These are phyloP conservation scores for Branchinecta lindahli DNA, from an alignment of 1,140 invertebrate species.

Conservation along the genomic window DNA sequence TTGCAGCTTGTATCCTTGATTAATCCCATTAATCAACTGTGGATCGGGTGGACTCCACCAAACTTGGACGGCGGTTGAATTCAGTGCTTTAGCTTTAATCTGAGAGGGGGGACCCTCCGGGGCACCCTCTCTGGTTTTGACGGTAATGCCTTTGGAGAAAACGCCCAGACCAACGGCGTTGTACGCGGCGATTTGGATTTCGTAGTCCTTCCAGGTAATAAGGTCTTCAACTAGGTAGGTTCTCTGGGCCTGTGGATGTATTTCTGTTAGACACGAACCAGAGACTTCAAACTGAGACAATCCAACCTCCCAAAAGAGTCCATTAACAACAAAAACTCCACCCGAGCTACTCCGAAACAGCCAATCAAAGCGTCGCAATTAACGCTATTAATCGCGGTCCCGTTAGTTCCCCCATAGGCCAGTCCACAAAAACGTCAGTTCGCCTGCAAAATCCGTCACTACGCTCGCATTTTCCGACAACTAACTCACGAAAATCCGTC, in stretches of 20 bases:
- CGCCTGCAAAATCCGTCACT: no score
- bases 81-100: constrained; percentile 57
- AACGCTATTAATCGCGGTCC: no score
- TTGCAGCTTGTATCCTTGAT: constrained; percentile 93
- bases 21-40: constrained; percentile 95
- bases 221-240: constrained; percentile 83
- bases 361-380: no score
- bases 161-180: constrained; percentile 92
- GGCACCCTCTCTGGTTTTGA: constrained; percentile 85
- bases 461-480: no score
- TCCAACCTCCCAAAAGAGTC: not conserved
- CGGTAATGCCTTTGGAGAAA: constrained; percentile 75
- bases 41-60: constrained; percentile 85
- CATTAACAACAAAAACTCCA: no score
- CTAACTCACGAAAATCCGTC: no score
- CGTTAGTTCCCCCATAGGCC: no score
- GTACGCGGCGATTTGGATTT: constrained; percentile 90
- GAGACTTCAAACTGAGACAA: not conserved
- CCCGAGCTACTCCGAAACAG: no score
- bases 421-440: no score
- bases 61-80: constrained; percentile 69
- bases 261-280: not conserved
- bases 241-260: constrained; percentile 46
- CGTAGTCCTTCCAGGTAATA: constrained; percentile 95
- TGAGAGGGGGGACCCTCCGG: constrained; percentile 79